Base-by-base conservation (phyloP, 2,888 invertebrate species). In the Andrena marginata region DNA sequence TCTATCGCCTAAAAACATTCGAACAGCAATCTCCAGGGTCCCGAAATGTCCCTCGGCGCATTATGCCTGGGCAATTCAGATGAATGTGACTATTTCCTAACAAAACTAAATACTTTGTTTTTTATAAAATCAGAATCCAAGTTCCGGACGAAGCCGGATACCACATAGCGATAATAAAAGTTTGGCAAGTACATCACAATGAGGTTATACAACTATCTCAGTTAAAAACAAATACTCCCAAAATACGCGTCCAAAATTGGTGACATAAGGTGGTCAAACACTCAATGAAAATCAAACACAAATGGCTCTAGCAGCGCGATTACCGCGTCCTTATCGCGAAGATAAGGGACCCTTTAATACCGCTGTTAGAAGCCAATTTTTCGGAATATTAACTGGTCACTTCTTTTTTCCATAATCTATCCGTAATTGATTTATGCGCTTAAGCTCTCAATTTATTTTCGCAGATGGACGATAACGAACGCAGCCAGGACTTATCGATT, bases 271-370 rank as follows among this genome's bases (percentile, higher is more conserved):
- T 31, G 23, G 13, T 1, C 23, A 35, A 56, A 78, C 74, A 35
- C 48, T 49, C 23, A 35, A 54, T 8, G 5, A 6, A 35, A 56
- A 76, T 71, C 48, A 67, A 13, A 7, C n/a, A 16, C 4, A 6
- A n/a, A 51, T 1, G 6, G 26, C 33, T 49, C 23, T 67, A 59
- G 62, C 60, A 13, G 29, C 7, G 0, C 4, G 8, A 10, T 42
- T 75, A 56, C 51, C 48, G 29, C 35, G 13, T n/a, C 1, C 29
- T 80, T 81, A 81, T 77, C 77, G 3, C 8, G 16, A 4, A 13
- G 77, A 79, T 75, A 82, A 70, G 1, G 2, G 5, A 10, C 60
- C 60, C 62, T 26, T n/a, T 23, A 63, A 29, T 42, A n/a, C 23
- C 8, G 48, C 60, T 10, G 56, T 71, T 59, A 51, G 7, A 31